Evolutionary conservation across 2,888 invertebrate species (phyloP).

Genomic region (Patella pellucida): DNA sequence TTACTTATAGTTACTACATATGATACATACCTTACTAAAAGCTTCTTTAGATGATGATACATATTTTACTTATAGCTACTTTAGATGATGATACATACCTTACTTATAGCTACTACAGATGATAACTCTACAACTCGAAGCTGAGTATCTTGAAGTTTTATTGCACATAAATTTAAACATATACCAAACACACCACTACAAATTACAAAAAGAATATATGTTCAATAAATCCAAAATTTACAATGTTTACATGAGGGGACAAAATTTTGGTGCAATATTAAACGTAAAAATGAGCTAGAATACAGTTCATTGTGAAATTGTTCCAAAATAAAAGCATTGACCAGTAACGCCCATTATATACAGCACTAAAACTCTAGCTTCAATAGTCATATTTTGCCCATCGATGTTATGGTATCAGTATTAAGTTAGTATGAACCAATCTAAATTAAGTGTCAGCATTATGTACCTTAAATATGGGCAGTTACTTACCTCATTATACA

Average conservation of each 20-base stretch:
- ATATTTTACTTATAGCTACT: too few species aligned
- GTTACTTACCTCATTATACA: constrained; percentile 55
- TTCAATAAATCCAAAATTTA: background rate
- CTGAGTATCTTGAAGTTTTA: constrained; percentile 46
- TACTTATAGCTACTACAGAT: constrained; percentile 44
- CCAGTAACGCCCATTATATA: too few species aligned
- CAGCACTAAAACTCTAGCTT: too few species aligned
- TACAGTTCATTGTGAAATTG: too few species aligned
- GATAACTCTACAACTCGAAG: constrained; percentile 44
- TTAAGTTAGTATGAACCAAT: too few species aligned
- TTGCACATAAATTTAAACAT: constrained; percentile 49
- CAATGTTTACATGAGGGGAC: background rate
- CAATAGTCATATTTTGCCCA: too few species aligned
- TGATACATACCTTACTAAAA: constrained; percentile 42
- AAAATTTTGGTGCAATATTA: too few species aligned
- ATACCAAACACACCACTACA: constrained; percentile 61
- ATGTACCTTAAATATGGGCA: too few species aligned
- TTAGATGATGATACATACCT: constrained; percentile 32
- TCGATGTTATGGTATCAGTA: too few species aligned
- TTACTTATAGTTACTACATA: constrained; percentile 46
- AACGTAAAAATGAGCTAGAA: too few species aligned
- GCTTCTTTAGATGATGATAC: background rate
- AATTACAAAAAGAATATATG: constrained; percentile 11
- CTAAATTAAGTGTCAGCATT: too few species aligned
- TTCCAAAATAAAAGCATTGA: too few species aligned